These are phyloP conservation scores for Resseliella maxima DNA, from an alignment of 2,888 invertebrate genomes.

Conservation along the genomic window DNA sequence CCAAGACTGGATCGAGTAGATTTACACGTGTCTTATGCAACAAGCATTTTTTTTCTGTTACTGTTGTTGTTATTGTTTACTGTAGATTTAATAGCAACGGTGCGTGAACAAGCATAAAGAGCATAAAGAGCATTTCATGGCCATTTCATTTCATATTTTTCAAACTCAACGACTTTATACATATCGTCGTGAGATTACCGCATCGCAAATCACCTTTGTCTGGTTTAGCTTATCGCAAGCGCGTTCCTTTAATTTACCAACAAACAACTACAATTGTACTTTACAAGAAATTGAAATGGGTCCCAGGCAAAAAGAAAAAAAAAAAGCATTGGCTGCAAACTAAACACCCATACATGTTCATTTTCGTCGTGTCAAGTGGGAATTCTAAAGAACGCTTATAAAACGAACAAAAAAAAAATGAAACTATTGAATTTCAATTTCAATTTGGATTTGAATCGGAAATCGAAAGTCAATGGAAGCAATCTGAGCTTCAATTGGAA, in stretches of 20 bases:
- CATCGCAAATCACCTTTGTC: background rate
- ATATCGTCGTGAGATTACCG: too few species aligned
- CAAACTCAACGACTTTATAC: too few species aligned
- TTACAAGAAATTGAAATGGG: too few species aligned
- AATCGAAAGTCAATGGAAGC: conserved; percentile 4
- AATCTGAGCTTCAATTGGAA: too few species aligned
- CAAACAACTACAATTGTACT: too few species aligned
- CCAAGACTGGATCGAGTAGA: background rate
- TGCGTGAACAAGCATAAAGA: background rate
- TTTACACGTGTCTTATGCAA: background rate
- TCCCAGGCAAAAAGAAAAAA: background rate
- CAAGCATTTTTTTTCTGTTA: background rate
- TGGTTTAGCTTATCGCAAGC: background rate
- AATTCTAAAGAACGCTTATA: conserved; percentile 33
- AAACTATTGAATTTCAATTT: too few species aligned
- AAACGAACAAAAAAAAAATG: background rate
- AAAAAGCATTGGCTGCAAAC: background rate
- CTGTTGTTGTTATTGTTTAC: too few species aligned
- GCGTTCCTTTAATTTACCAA: background rate
- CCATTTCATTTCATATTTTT: background rate
- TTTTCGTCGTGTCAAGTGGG: background rate
- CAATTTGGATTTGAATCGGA: too few species aligned
- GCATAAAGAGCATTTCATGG: conserved; percentile 49
- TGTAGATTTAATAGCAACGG: background rate
- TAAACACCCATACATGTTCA: background rate